Base-by-base conservation (phyloP, 2,888 invertebrate genomes). In the Trachelus troglodyta region DNA sequence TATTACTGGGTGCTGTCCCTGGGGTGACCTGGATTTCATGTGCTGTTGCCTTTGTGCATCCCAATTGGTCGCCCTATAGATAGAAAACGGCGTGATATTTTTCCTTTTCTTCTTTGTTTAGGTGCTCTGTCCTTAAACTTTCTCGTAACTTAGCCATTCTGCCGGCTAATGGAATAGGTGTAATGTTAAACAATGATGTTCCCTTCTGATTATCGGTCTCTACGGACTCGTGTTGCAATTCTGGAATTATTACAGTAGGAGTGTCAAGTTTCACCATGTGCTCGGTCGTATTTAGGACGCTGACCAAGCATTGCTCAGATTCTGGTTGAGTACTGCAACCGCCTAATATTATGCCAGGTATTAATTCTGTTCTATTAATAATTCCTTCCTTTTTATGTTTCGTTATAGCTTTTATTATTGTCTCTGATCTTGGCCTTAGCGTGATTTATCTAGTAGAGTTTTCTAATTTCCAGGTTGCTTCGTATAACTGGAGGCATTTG, bases 101-200 rank as follows among this genome's bases (percentile, higher is more conserved):
- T 71, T 15, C 23, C 4, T 12, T 11, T 69, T 40, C 40, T 33
- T 74, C 30, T 74, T 37, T 2, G 34, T 76, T 76, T 1, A 76
- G 30, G 12, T 76, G 73, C 30, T 40, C 34, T 9, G 73, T 76
- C 30, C 68, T 69, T n/a, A 56, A 12, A 23, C 68, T 76, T 31
- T 68, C 73, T 71, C 71, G 2, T 11, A 37, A 12, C 0, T 12
- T 11, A 12, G 2, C 12, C 12, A 11, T 37, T 3, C 11, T 37
- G 35, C 35, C 12, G 3, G 11, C 11, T 12, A 2, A 0, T 0
- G 35, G 35, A 0, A 12, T 12, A 0, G 35, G 3, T 37, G 0
- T 3, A 1, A 37, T 37, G 0, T 12, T 12, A 3, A 37, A 37
- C 0, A 37, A 0, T 11, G 12, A 12, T 3, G 11, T 37, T 11